Percentiles rank a stretch among this genome's conserved stretches.
phyloP scores from a whole-genome alignment of 2,797 vertebrate genomes.

The Anabas testudineus region DNA sequence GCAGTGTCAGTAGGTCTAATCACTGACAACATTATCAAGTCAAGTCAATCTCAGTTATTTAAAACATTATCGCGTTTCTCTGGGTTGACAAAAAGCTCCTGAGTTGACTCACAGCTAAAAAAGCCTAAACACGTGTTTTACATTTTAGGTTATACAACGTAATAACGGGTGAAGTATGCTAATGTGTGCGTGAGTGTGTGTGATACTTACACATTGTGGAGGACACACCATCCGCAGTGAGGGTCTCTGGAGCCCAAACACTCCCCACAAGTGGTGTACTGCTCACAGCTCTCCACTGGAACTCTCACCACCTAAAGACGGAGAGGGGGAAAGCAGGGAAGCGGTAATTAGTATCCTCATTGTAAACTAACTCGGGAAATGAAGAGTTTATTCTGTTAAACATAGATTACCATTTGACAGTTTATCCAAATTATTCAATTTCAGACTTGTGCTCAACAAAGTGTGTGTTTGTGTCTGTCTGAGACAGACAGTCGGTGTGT shows the following conservation, averaged over 20 bases:
- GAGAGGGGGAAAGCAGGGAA: constrained; percentile 20
- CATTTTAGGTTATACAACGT: constrained; percentile 1
- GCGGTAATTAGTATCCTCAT: constrained; percentile 53
- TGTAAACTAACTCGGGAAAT: constrained; percentile 57
- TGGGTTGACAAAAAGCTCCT: background rate
- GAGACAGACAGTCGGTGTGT: constrained; percentile 7
- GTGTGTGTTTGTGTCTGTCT: constrained; percentile 26
- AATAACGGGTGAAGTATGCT: constrained; percentile 23
- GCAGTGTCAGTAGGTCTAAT: background rate
- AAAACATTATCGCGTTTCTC: background rate
- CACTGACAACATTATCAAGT: background rate
- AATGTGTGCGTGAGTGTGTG: constrained; percentile 33
- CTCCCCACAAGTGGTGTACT: constrained; percentile 92
- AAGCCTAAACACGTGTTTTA: background rate
- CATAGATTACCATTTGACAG: constrained; percentile 52
- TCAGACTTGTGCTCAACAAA: constrained; percentile 35
- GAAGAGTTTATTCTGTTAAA: constrained; percentile 29
- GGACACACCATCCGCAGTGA: constrained; percentile 98
- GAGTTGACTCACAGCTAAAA: background rate
- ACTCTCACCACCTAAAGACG: constrained; percentile 90
- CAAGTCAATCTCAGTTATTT: too few species aligned
- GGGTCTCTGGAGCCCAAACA: constrained; percentile 97
- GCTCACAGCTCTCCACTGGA: constrained; percentile 96
- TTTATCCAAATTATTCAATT: constrained; percentile 48
- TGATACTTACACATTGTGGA: constrained; percentile 93